Evolutionary conservation across 2,888 invertebrate species (phyloP).

Genomic region (Hypena proboscidalis): DNA sequence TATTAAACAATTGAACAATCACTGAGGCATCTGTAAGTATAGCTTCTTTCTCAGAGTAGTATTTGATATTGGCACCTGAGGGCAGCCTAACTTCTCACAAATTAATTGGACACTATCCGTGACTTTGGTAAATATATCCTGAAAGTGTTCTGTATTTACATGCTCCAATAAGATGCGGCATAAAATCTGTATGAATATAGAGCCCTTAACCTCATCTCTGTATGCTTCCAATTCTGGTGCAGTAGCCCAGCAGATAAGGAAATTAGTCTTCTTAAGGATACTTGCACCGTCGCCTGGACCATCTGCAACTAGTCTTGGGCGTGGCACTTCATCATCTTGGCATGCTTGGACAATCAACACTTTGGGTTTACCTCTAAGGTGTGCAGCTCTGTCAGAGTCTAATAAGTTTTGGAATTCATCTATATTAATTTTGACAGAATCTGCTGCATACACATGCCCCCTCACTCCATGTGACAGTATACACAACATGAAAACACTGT

Average conservation of each 20-base stretch:
- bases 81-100: slow-evolving; percentile 49
- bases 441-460: slow-evolving; percentile 73
- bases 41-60: slow-evolving; percentile 69
- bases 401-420: slow-evolving; percentile 69
- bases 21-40: slow-evolving; percentile 55
- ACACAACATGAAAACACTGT: slow-evolving; percentile 76
- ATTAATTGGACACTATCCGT: slow-evolving; percentile 56
- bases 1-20: not conserved
- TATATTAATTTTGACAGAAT: slow-evolving; percentile 72
- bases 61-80: slow-evolving; percentile 69
- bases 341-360: slow-evolving; percentile 76
- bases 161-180: slow-evolving; percentile 57
- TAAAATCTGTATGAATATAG: slow-evolving; percentile 72
- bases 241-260: slow-evolving; percentile 75
- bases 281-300: slow-evolving; percentile 48
- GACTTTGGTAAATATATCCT: slow-evolving; percentile 72
- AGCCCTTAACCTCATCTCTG: slow-evolving; percentile 63
- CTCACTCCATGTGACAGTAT: slow-evolving; percentile 76
- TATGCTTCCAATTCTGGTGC: slow-evolving; percentile 74
- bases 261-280: slow-evolving; percentile 69
- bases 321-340: slow-evolving; percentile 59
- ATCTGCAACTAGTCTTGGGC: slow-evolving; percentile 59
- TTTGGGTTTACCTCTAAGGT: slow-evolving; percentile 68
- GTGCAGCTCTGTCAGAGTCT: slow-evolving; percentile 61
- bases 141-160: slow-evolving; percentile 60